phyloP scores from a whole-genome alignment of 2,797 vertebrate species.

The Phataginus tetradactyla region DNA sequence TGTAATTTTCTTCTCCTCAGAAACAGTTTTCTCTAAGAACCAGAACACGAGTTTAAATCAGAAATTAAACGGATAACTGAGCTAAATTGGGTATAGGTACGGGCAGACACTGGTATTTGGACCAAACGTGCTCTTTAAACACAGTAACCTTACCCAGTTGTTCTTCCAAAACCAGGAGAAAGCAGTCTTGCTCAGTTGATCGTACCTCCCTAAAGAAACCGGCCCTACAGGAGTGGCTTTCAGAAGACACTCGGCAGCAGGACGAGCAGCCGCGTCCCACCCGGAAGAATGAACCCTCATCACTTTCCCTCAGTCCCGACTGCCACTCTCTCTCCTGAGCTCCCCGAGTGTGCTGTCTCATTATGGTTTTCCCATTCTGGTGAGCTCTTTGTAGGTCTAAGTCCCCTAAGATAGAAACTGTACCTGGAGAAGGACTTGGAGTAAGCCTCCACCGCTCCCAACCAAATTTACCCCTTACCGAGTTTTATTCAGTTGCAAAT shows the following conservation, averaged over 20 bases:
- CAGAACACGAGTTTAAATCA: conserved; percentile 61
- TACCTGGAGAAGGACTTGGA: not conserved
- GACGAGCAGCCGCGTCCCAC: not conserved
- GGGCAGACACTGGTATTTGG: conserved; percentile 56
- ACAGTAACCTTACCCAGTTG: conserved; percentile 55
- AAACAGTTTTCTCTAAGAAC: conserved; percentile 39
- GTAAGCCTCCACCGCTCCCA: not conserved
- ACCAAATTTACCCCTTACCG: not conserved
- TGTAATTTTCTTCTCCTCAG: conserved; percentile 58
- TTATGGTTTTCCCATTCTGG: not conserved
- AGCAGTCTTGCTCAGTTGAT: conserved; percentile 39
- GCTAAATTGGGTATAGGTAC: conserved; percentile 41
- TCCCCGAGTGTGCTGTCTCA: not conserved
- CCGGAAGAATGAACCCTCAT: not conserved
- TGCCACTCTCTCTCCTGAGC: not conserved
- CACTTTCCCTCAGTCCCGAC: not conserved
- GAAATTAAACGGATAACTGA: conserved; percentile 69
- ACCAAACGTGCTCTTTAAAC: conserved; percentile 55
- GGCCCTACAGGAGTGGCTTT: conserved; percentile 21
- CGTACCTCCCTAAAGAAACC: conserved; percentile 58
- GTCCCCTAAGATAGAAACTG: not conserved
- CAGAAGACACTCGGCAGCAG: not conserved
- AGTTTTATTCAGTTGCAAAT: not conserved
- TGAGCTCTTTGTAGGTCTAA: not conserved
- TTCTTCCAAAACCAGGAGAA: conserved; percentile 67